Evolutionary conservation across 2,888 invertebrate species (phyloP).

Genomic region (Pecten maximus): DNA sequence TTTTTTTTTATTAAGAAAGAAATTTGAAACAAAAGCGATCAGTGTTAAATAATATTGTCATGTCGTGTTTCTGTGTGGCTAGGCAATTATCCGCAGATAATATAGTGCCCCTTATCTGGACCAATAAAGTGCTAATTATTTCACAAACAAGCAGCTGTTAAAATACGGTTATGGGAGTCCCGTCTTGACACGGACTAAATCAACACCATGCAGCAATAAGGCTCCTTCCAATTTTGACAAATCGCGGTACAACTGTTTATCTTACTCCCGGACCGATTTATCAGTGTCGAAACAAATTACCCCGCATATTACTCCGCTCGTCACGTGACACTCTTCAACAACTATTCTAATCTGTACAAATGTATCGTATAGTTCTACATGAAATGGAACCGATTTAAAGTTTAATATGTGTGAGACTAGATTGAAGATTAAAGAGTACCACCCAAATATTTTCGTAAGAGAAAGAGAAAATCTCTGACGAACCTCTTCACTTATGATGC

Average conservation of each 20-base stretch:
- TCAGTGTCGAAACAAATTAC: slow-evolving; percentile 33
- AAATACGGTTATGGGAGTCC: slow-evolving; percentile 21
- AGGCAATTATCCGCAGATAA: not conserved
- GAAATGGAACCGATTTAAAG: not conserved
- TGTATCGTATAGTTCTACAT: not conserved
- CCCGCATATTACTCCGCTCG: slow-evolving; percentile 1
- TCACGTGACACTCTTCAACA: slow-evolving; percentile 12
- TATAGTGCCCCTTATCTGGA: slow-evolving; percentile 1
- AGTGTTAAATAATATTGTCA: slow-evolving; percentile 19
- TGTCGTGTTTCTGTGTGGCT: not conserved
- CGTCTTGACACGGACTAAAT: slow-evolving; percentile 21
- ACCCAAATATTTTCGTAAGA: not conserved
- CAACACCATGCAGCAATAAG: not conserved
- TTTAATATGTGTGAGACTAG: not conserved
- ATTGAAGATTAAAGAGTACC: not conserved
- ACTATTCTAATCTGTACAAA: not conserved
- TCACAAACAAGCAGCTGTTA: slow-evolving; percentile 35
- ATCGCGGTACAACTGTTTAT: slow-evolving; percentile 32
- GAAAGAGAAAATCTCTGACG: too few species aligned
- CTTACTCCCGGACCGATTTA: not conserved
- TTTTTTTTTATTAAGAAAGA: too few species aligned
- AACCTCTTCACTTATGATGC: too few species aligned
- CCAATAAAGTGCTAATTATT: slow-evolving; percentile 29
- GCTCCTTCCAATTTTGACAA: slow-evolving; percentile 33
- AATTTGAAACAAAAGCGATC: not conserved